phyloP scores from a whole-genome alignment of 1,140 invertebrate genomes.

The Lepidurus arcticus region DNA sequence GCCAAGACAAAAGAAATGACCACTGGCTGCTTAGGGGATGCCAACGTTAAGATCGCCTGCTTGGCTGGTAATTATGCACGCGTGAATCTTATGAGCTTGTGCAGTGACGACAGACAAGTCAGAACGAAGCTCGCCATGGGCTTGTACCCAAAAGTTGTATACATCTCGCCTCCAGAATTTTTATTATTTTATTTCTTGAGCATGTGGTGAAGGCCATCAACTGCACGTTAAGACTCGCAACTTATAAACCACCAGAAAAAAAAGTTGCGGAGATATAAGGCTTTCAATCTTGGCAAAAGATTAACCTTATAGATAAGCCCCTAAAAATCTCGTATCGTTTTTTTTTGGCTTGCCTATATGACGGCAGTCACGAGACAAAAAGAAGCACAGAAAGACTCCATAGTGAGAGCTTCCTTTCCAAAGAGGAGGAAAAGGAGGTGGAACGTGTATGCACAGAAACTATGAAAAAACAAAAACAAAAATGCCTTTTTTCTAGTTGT shows the following conservation, averaged over 20 bases:
- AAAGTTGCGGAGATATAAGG: background rate
- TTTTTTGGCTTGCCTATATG: background rate
- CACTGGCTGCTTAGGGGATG: background rate
- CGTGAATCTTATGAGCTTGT: slow-evolving; percentile 10
- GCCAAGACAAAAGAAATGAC: background rate
- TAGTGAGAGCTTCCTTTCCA: background rate
- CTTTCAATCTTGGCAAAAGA: slow-evolving; percentile 22
- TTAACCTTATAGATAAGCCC: slow-evolving; percentile 10
- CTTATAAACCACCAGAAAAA: background rate
- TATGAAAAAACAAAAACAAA: background rate
- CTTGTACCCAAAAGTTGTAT: background rate
- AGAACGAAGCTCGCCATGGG: background rate
- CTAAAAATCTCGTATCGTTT: background rate
- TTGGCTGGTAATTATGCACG: slow-evolving; percentile 1
- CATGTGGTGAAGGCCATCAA: slow-evolving; percentile 9
- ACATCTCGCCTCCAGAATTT: background rate
- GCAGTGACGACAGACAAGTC: background rate
- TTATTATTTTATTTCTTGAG: background rate
- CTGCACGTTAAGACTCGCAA: background rate
- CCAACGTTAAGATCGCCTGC: background rate
- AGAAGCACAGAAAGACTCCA: background rate
- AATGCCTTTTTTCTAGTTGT: background rate
- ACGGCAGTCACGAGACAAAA: background rate
- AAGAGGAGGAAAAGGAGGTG: background rate
- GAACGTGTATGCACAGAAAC: background rate